Evolutionary conservation across 2,888 invertebrate genomes (phyloP).

Genomic region (Synergus gifuensis): DNA sequence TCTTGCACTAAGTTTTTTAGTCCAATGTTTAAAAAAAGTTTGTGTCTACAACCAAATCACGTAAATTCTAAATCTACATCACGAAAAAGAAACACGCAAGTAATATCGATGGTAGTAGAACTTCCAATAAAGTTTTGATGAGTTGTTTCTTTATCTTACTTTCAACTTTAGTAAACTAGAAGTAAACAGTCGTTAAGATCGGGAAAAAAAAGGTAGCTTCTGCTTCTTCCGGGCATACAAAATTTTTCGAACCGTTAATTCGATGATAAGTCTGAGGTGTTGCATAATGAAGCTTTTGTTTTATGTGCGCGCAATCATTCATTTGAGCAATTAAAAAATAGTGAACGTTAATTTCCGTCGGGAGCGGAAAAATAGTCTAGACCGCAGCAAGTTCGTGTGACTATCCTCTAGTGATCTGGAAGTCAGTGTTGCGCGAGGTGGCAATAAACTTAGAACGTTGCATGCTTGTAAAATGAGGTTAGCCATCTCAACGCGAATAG

Average conservation of each 20-base stretch:
- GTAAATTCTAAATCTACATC: no score
- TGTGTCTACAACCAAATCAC: no score
- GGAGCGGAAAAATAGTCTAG: neutral
- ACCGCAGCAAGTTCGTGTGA: neutral
- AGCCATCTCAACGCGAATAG: neutral
- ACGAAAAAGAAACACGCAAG: no score
- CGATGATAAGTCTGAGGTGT: neutral
- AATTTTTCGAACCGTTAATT: neutral
- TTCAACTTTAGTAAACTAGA: neutral
- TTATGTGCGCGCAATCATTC: neutral
- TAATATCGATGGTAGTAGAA: no score
- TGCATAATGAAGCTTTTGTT: neutral
- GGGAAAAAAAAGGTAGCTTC: neutral
- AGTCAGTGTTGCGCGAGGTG: constrained; percentile 13
- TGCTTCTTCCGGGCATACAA: neutral
- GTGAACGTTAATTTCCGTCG: neutral
- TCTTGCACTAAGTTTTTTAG: no score
- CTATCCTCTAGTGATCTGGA: constrained; percentile 11
- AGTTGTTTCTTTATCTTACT: neutral
- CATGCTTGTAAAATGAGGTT: constrained; percentile 20
- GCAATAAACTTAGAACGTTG: constrained; percentile 28
- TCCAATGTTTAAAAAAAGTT: no score
- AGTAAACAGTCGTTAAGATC: neutral
- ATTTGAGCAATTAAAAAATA: neutral
- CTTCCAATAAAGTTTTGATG: no score